These are phyloP conservation scores for Chlorops oryzae DNA, from an alignment of 1,140 invertebrate species.

Conservation along the genomic window DNA sequence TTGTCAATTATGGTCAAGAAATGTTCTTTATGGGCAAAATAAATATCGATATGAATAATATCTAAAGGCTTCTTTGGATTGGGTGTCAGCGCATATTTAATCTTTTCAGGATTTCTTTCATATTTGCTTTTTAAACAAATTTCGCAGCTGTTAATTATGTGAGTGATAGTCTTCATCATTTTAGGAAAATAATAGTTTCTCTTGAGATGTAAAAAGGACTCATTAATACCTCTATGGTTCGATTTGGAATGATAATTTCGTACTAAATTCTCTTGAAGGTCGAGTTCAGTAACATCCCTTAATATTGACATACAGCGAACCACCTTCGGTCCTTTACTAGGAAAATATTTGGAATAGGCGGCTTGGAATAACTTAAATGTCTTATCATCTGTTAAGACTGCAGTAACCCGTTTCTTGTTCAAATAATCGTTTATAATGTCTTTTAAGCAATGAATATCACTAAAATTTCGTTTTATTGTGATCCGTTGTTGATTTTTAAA, in stretches of 20 bases:
- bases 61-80: neutral
- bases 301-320: neutral
- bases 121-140: neutral
- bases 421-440: neutral
- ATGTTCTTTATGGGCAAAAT: neutral
- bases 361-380: neutral
- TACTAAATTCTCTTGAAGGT: neutral
- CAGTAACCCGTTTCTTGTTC: neutral
- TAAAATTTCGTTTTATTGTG: neutral
- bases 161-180: neutral
- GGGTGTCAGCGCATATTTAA: neutral
- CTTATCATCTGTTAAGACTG: neutral
- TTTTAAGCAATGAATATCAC: neutral
- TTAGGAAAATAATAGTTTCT: neutral
- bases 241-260: neutral
- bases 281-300: neutral
- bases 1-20: neutral
- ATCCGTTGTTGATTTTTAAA: neutral
- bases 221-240: conserved; percentile 7
- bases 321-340: neutral
- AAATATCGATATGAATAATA: no score
- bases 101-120: neutral
- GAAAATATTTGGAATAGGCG: neutral
- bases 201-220: neutral
- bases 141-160: conserved; percentile 1